phyloP scores from a whole-genome alignment of 2,797 vertebrate species.

The Premnoplex brunnescens region DNA sequence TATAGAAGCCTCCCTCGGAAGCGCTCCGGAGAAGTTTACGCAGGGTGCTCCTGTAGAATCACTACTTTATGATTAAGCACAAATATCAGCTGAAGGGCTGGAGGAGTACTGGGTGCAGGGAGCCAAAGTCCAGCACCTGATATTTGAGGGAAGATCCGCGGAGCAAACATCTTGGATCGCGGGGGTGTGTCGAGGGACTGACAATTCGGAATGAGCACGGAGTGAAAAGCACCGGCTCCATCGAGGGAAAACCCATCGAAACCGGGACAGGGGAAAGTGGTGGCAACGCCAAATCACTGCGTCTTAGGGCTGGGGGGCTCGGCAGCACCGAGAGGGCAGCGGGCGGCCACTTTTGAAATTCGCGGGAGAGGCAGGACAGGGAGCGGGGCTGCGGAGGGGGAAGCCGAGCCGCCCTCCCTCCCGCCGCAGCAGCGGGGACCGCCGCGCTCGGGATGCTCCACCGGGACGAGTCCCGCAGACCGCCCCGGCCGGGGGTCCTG shows the following conservation, averaged over 20 bases:
- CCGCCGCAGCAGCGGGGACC: not conserved
- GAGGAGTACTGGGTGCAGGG: not conserved
- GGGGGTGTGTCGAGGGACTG: slow-evolving; percentile 25
- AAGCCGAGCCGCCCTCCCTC: not conserved
- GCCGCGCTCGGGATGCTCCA: not conserved
- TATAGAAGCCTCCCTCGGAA: not conserved
- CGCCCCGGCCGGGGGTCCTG: not conserved
- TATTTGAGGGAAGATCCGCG: not conserved
- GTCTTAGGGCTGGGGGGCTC: not conserved
- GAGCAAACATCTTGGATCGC: not conserved
- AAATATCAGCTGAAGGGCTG: not conserved
- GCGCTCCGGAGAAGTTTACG: not conserved
- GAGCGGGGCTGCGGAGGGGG: not conserved
- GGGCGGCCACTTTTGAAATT: not conserved
- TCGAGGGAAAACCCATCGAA: accelerated
- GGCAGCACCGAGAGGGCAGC: not conserved
- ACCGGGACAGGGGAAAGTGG: not conserved
- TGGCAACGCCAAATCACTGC: accelerated
- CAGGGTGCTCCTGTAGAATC: not conserved
- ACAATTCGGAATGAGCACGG: not conserved
- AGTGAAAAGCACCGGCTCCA: not conserved
- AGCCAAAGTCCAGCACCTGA: not conserved
- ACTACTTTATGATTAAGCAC: not conserved
- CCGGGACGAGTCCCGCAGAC: not conserved
- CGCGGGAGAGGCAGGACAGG: not conserved